Conservation (phyloP, 2,113 vertebrate species). For the Oncorhynchus clarkii region DNA sequence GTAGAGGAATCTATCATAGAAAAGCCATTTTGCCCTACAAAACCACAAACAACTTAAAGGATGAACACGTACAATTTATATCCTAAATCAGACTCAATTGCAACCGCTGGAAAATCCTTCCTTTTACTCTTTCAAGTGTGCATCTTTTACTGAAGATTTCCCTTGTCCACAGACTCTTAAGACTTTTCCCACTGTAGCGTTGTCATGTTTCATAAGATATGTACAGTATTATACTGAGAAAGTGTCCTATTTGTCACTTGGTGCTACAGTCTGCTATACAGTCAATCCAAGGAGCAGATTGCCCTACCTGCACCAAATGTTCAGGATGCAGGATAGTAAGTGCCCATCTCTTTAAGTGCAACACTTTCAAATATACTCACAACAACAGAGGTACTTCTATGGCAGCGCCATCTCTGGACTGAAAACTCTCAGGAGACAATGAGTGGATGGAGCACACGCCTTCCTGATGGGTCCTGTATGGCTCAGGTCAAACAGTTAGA, state of each 20-base stretch:
- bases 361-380: background rate
- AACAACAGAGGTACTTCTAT: background rate
- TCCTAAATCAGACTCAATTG: constrained; percentile 43
- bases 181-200: background rate
- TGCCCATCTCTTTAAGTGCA: background rate
- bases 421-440: background rate
- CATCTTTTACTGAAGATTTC: constrained; percentile 21
- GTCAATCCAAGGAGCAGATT: constrained; percentile 16
- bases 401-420: background rate
- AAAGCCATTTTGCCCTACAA: constrained; percentile 55
- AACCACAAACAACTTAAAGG: constrained; percentile 48
- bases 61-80: constrained; percentile 43
- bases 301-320: background rate
- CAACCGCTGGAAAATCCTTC: constrained; percentile 32
- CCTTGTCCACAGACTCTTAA: background rate
- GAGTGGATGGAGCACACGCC: background rate
- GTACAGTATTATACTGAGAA: background rate
- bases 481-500: no score
- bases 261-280: background rate
- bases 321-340: background rate
- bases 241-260: background rate
- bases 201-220: constrained; percentile 8
- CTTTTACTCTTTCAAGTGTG: constrained; percentile 32
- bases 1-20: constrained; percentile 43
- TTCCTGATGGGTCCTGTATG: no score